These are phyloP conservation scores for Phoeniculus purpureus DNA, from an alignment of 2,797 vertebrate species.

Conservation along the genomic window DNA sequence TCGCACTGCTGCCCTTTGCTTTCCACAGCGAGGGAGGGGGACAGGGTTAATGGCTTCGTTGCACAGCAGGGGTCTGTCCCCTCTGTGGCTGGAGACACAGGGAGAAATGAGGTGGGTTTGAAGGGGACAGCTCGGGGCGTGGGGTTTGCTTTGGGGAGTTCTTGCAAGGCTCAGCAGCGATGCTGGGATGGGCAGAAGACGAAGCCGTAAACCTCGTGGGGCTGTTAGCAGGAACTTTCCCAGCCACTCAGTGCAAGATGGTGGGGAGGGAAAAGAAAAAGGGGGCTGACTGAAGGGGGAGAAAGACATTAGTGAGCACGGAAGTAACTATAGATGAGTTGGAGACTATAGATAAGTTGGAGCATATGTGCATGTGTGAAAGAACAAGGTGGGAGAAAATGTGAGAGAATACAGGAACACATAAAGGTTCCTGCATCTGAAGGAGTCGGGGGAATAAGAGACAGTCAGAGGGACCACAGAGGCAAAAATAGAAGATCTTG, in stretches of 20 bases:
- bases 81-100: background rate
- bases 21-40: background rate
- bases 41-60: background rate
- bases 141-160: background rate
- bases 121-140: background rate
- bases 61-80: background rate
- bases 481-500: background rate
- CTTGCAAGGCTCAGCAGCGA: background rate
- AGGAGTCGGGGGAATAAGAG: background rate
- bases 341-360: slow-evolving; percentile 5
- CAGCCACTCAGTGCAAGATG: background rate
- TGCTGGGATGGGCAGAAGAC: background rate
- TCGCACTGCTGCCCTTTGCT: background rate
- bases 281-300: background rate
- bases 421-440: background rate
- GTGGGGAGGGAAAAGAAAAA: background rate
- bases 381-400: slow-evolving; percentile 51
- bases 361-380: slow-evolving; percentile 60
- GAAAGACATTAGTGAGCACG: background rate
- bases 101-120: background rate
- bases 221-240: background rate
- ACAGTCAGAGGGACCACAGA: background rate
- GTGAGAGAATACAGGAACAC: slow-evolving; percentile 29
- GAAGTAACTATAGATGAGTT: background rate
- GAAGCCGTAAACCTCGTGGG: background rate